These are phyloP conservation scores for Tachina lurida DNA, from an alignment of 2,888 invertebrate species.

Conservation along the genomic window DNA sequence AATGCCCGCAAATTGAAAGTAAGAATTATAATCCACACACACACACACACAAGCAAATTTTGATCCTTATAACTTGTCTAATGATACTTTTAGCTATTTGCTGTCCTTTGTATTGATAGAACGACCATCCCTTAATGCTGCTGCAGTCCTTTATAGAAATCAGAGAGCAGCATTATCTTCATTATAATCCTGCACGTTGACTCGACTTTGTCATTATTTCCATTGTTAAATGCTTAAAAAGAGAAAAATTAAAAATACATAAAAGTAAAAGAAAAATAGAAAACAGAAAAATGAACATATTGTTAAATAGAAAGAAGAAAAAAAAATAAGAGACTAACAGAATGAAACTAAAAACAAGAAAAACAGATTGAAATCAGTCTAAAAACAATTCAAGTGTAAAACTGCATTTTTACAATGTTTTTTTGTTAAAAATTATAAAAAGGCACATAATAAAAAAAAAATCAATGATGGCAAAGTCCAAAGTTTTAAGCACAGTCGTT, in stretches of 20 bases:
- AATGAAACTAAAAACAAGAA: slow-evolving; percentile 64
- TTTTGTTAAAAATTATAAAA: slow-evolving; percentile 37
- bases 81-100: slow-evolving; percentile 42
- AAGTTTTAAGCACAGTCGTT: not conserved
- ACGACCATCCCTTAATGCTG: slow-evolving; percentile 8
- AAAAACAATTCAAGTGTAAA: slow-evolving; percentile 79
- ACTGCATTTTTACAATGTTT: slow-evolving; percentile 76
- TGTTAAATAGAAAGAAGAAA: slow-evolving; percentile 47
- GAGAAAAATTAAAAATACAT: not conserved
- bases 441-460: slow-evolving; percentile 21
- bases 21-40: slow-evolving; percentile 69
- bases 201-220: slow-evolving; percentile 40
- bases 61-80: slow-evolving; percentile 44
- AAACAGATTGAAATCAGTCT: slow-evolving; percentile 80
- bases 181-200: slow-evolving; percentile 31
- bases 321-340: slow-evolving; percentile 31
- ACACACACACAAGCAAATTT: slow-evolving; percentile 23
- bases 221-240: slow-evolving; percentile 38
- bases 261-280: slow-evolving; percentile 5
- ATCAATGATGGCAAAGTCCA: slow-evolving; percentile 10
- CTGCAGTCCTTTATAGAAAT: slow-evolving; percentile 40
- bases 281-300: slow-evolving; percentile 58
- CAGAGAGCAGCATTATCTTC: slow-evolving; percentile 25
- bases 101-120: slow-evolving; percentile 32
- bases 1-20: slow-evolving; percentile 77